Conservation (phyloP, 2,113 vertebrate genomes). For the Heterotilapia buettikoferi region DNA sequence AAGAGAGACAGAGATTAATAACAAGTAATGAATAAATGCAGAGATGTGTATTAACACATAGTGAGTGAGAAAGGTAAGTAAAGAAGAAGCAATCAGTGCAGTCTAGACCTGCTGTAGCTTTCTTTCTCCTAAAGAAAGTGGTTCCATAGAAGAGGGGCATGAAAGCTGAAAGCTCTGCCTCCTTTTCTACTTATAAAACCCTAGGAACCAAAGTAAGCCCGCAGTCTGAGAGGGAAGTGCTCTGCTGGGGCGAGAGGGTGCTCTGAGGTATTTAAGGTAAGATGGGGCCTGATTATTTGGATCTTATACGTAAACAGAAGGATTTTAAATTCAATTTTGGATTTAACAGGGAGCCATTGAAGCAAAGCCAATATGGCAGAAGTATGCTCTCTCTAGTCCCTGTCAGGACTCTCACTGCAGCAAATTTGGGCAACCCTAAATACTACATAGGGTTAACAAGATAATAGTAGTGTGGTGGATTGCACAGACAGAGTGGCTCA, state of each 20-base stretch:
- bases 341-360: not conserved
- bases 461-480: not conserved
- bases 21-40: not conserved
- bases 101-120: not conserved
- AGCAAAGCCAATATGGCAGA: not conserved
- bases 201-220: not conserved
- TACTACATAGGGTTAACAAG: not conserved
- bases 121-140: not conserved
- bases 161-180: not conserved
- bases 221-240: not conserved
- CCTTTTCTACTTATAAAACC: not conserved
- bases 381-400: not conserved
- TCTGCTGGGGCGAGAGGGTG: not conserved
- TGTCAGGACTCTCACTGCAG: not conserved
- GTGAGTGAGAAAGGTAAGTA: not conserved
- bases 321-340: not conserved
- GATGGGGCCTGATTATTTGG: not conserved
- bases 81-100: not conserved
- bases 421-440: not conserved
- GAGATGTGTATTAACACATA: rapidly evolving
- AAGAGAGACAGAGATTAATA: not conserved
- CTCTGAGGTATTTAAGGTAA: not conserved
- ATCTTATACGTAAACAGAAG: not conserved
- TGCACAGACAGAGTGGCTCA: not conserved
- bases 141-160: not conserved